A percentile compares a stretch with the other conserved stretches of the same genome.
These are phyloP conservation scores for Drosophila hamatofila DNA, from an alignment of 2,888 invertebrate species.

Conservation along the genomic window DNA sequence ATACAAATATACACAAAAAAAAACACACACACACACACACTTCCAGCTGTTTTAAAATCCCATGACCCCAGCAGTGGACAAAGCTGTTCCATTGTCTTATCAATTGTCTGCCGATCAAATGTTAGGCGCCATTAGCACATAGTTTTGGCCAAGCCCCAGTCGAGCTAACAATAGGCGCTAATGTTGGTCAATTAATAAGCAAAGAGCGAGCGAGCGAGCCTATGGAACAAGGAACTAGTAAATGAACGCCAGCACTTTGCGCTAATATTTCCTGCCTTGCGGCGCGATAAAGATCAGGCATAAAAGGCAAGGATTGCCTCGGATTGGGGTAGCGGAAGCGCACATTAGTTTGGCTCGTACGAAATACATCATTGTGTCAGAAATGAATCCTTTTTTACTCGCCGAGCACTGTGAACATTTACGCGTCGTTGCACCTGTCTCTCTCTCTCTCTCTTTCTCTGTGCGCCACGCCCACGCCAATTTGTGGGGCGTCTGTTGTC, in stretches of 20 bases:
- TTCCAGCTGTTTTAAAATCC: background rate
- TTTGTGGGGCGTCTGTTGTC: conserved; percentile 48
- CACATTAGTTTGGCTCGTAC: conserved; percentile 55
- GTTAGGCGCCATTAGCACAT: conserved; percentile 73
- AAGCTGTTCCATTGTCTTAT: conserved; percentile 41
- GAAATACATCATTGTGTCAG: conserved; percentile 74
- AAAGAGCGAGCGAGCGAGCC: conserved; percentile 14
- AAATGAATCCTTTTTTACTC: conserved; percentile 71
- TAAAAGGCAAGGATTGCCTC: conserved; percentile 73
- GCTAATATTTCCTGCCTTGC: conserved; percentile 72
- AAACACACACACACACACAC: too few species aligned
- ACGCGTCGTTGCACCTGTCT: conserved; percentile 67
- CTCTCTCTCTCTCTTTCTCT: background rate
- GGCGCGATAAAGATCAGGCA: conserved; percentile 61
- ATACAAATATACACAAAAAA: too few species aligned
- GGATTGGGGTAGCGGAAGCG: conserved; percentile 58
- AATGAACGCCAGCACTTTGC: conserved; percentile 53
- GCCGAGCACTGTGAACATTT: conserved; percentile 48
- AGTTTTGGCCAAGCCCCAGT: conserved; percentile 30
- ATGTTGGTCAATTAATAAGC: conserved; percentile 74
- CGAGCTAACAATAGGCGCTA: conserved; percentile 72
- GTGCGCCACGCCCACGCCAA: conserved; percentile 68
- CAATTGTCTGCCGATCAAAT: conserved; percentile 49
- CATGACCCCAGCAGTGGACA: background rate
- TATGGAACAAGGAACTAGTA: conserved; percentile 5